phyloP scores from a whole-genome alignment of 2,797 vertebrate genomes.

The Etheostoma nigrum region DNA sequence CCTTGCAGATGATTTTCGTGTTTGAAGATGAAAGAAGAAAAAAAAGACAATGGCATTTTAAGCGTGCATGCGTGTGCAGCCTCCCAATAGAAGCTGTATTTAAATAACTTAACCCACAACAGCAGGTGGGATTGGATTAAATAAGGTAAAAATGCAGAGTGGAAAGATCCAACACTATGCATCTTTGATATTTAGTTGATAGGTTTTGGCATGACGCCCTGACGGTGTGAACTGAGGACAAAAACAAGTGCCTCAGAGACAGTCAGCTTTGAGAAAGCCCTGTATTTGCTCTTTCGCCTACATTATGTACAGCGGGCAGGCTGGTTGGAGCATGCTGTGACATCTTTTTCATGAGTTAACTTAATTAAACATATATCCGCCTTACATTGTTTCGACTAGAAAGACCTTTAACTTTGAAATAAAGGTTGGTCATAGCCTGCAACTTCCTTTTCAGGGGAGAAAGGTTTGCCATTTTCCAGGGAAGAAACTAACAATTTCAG shows the following conservation, averaged over 20 bases:
- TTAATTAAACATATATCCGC: constrained; percentile 86
- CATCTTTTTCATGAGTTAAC: constrained; percentile 85
- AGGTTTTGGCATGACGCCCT: constrained; percentile 87
- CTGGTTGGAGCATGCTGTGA: constrained; percentile 80
- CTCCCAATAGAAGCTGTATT: constrained; percentile 89
- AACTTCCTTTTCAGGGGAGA: not conserved
- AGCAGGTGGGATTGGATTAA: constrained; percentile 92
- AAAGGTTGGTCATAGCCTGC: constrained; percentile 26
- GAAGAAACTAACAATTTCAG: not conserved
- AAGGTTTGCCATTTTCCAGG: constrained; percentile 9
- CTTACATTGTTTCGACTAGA: constrained; percentile 72
- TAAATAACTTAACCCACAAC: constrained; percentile 93
- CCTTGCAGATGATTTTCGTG: constrained; percentile 95
- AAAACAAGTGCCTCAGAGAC: constrained; percentile 75
- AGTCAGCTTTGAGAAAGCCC: constrained; percentile 72
- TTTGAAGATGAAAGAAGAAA: constrained; percentile 94
- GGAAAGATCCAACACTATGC: constrained; percentile 86
- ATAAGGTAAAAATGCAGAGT: constrained; percentile 90
- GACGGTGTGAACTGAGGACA: constrained; percentile 79
- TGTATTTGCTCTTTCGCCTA: constrained; percentile 66
- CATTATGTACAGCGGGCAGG: constrained; percentile 73
- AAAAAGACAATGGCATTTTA: constrained; percentile 91
- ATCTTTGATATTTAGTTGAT: constrained; percentile 91
- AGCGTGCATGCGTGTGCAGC: constrained; percentile 77
- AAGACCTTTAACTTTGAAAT: constrained; percentile 62